These are phyloP conservation scores for Rhynchopsitta pachyrhyncha DNA, from an alignment of 2,113 vertebrate species.

Conservation along the genomic window DNA sequence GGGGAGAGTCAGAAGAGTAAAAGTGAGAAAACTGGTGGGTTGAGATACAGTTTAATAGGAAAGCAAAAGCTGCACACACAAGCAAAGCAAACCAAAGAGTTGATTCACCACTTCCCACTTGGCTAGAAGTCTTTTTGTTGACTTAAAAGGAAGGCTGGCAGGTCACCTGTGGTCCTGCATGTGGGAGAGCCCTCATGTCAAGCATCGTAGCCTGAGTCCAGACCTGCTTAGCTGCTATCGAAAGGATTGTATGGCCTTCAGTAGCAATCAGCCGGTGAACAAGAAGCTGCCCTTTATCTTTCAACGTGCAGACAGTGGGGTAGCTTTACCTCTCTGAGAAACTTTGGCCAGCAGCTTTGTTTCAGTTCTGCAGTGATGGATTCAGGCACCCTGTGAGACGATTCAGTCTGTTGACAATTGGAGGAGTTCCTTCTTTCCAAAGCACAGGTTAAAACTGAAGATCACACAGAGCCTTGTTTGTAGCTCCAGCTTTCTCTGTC, in stretches of 20 bases:
- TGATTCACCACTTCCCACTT: not conserved
- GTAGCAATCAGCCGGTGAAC: not conserved
- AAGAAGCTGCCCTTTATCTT: not conserved
- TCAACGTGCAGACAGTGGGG: not conserved
- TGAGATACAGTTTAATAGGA: not conserved
- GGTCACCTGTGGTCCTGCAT: not conserved
- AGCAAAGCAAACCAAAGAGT: not conserved
- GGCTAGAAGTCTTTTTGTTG: not conserved
- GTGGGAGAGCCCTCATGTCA: not conserved
- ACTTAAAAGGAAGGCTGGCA: not conserved
- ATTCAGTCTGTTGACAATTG: not conserved
- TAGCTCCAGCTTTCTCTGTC: not conserved
- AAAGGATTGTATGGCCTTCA: not conserved
- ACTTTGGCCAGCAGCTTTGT: not conserved
- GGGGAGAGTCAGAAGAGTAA: not conserved
- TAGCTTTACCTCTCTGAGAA: not conserved
- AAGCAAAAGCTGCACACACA: not conserved
- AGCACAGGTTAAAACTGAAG: not conserved
- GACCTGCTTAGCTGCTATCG: not conserved
- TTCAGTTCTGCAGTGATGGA: not conserved
- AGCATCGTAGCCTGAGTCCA: not conserved
- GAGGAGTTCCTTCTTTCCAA: not conserved
- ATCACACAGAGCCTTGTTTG: not conserved
- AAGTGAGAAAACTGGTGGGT: not conserved
- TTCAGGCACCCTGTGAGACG: not conserved